These are phyloP conservation scores for Thunnus thynnus DNA, from an alignment of 2,113 vertebrate species.

Conservation along the genomic window DNA sequence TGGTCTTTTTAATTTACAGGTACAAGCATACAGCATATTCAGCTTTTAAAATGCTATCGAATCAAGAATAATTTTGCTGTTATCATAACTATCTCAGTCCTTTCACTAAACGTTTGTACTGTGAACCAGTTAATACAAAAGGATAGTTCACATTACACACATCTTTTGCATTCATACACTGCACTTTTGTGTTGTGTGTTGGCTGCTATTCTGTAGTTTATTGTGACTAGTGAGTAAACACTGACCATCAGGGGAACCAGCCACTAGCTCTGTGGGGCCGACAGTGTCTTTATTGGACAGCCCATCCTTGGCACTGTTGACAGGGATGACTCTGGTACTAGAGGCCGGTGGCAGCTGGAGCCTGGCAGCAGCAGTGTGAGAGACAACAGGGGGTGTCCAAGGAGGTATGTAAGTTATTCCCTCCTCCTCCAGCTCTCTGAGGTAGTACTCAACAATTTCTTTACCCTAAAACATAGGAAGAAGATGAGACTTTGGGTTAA, in stretches of 20 bases:
- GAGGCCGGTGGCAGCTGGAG: slow-evolving; percentile 62
- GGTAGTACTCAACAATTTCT: slow-evolving; percentile 96
- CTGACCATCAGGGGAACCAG: slow-evolving; percentile 89
- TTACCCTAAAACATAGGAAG: slow-evolving; percentile 88
- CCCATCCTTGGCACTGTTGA: slow-evolving; percentile 75
- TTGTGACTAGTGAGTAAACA: background rate
- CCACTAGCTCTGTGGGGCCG: slow-evolving; percentile 73
- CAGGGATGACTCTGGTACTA: slow-evolving; percentile 78
- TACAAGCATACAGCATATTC: background rate
- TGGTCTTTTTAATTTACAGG: background rate
- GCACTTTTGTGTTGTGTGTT: background rate
- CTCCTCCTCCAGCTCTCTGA: slow-evolving; percentile 92
- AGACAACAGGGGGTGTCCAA: slow-evolving; percentile 85
- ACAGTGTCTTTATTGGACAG: slow-evolving; percentile 77
- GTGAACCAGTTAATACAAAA: no score
- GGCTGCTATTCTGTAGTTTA: background rate
- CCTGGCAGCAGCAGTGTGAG: slow-evolving; percentile 25
- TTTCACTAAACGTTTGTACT: no score
- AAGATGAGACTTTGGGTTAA: background rate
- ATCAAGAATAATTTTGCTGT: background rate
- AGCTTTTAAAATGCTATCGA: background rate
- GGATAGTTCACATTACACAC: no score
- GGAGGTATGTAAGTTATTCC: slow-evolving; percentile 91
- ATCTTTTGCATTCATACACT: background rate
- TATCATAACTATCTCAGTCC: no score